Evolutionary conservation across 2,888 invertebrate species (phyloP), one percentile per base, ranked within the genome.

Genomic region (Lamproptera curius): DNA sequence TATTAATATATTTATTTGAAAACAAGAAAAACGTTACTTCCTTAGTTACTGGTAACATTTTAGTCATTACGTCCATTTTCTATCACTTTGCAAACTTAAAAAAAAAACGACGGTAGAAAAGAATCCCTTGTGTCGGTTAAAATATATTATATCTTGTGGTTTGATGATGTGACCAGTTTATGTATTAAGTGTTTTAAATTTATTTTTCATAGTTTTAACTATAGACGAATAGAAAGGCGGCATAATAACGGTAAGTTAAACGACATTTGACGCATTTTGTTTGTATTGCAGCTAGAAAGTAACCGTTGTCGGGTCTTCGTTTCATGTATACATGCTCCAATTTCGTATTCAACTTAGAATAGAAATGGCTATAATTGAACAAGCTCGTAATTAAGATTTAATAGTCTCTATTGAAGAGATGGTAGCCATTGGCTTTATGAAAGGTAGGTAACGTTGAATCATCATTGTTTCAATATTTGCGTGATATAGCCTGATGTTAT

Each of bases 201-300:
- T 65, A 62, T 64, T 68, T 70, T 63, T 56, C 52, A 57, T 65
- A 62, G 57, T 62, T 70, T 60, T 57, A 62, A 57, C 52, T 57
- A 56, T 61, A 55, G 56, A 59, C 65, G 58, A 53, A 48, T 50
- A 52, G 52, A 62, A 56, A 56, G 57, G 60, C 62, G 59, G 57
- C 60, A 63, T 57, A 59, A 57, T 67, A 76, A 76, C 75, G 78
- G 86, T 85, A 76, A 79, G 85, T 77, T 68, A 70, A 59, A 59
- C 73, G 76, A 75, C 78, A 77, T 80, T 75, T 73, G 69, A 73
- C 67, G 58, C 67, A 72, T 73, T 67, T 84, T 86, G 84, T 83
- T 84, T 85, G 82, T 78, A 57, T 69, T 58, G 70, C 67, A 70
- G 74, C 67, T 75, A 76, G 81, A 84, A 84, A 84, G 85, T 84